Percentiles rank a stretch among this genome's conserved stretches.
phyloP scores from a whole-genome alignment of 2,113 vertebrate species.

The Numenius arquata region DNA sequence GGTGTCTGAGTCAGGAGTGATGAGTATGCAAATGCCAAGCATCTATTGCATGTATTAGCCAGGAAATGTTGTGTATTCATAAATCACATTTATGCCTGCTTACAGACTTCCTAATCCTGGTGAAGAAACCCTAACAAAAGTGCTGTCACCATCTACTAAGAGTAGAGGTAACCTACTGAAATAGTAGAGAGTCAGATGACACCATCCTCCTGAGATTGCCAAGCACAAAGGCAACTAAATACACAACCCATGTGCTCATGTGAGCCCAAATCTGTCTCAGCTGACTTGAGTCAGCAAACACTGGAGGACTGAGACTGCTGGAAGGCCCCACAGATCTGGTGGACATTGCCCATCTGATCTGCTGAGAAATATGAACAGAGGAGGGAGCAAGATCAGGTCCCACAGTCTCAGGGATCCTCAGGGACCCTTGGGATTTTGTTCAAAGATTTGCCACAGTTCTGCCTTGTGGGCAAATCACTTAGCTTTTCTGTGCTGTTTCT shows the following conservation, averaged over 20 bases:
- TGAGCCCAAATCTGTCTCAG: neutral
- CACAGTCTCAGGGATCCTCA: neutral
- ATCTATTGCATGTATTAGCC: neutral
- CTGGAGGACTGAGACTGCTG: neutral
- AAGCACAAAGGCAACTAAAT: neutral
- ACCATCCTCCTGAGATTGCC: neutral
- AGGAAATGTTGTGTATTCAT: neutral
- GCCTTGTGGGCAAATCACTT: neutral
- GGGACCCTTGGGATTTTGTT: neutral
- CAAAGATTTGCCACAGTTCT: neutral
- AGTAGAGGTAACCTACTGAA: neutral
- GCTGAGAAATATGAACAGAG: neutral
- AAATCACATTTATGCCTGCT: neutral
- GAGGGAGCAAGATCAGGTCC: neutral
- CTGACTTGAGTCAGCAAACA: neutral
- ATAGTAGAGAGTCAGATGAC: neutral
- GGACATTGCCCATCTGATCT: neutral
- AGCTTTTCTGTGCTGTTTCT: neutral
- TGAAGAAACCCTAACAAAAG: neutral
- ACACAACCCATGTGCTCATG: fast-evolving
- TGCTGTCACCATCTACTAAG: neutral
- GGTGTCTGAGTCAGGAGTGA: neutral
- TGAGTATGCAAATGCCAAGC: neutral
- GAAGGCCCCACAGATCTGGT: neutral
- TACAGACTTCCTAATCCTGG: neutral